Percentiles rank a stretch among this genome's conserved stretches.
These are phyloP conservation scores for Wiebesia pumilae DNA, from an alignment of 1,140 invertebrate genomes.

Conservation along the genomic window DNA sequence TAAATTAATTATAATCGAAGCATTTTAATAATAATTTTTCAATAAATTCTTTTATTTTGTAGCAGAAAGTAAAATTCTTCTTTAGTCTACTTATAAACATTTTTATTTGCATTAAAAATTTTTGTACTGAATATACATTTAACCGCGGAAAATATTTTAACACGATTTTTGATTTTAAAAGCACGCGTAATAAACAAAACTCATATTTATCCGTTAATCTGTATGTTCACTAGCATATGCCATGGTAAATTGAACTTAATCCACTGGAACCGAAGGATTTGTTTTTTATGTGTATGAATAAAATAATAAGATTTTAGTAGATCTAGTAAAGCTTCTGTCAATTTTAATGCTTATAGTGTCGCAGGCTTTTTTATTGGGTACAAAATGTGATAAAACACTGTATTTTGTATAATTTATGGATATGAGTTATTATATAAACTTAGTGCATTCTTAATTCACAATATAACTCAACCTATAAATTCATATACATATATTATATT, in stretches of 20 bases:
- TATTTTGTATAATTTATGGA: neutral
- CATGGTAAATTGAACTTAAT: conserved; percentile 7
- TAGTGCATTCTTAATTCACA: neutral
- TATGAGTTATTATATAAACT: neutral
- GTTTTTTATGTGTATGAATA: neutral
- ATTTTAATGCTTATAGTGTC: neutral
- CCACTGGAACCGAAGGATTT: neutral
- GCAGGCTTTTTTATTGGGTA: neutral
- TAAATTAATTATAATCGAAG: too few relatives aligned
- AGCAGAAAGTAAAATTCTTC: too few relatives aligned
- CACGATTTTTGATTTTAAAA: neutral
- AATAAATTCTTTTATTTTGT: too few relatives aligned
- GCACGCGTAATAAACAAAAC: neutral
- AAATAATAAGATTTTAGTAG: conserved; percentile 21
- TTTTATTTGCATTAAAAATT: neutral
- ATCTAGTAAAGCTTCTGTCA: neutral
- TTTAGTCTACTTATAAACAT: too few relatives aligned
- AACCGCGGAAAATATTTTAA: neutral
- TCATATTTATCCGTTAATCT: conserved; percentile 1
- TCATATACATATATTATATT: too few relatives aligned
- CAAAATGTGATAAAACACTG: neutral
- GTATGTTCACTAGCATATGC: neutral
- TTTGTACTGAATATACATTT: neutral
- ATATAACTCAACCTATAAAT: too few relatives aligned
- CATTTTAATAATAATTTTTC: too few relatives aligned